Evolutionary conservation across 2,797 vertebrate genomes (phyloP).

Genomic region (Clangula hyemalis): DNA sequence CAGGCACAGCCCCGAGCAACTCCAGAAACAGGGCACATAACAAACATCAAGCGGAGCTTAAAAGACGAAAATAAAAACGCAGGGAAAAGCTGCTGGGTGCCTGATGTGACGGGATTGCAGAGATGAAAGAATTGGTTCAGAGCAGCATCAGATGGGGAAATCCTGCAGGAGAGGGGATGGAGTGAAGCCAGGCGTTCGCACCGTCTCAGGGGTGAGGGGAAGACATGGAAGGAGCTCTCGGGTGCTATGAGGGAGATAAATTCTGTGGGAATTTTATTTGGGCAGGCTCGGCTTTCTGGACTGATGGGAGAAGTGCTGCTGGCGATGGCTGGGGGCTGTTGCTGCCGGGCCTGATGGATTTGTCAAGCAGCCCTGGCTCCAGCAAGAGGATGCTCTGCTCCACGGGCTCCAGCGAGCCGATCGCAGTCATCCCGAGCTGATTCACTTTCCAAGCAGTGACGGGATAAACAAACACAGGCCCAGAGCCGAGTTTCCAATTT

Average conservation of each 20-base stretch:
- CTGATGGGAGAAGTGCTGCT: fast-evolving
- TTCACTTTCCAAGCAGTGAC: fast-evolving
- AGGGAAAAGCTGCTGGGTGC: neutral
- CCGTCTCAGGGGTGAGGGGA: fast-evolving
- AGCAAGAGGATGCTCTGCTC: neutral
- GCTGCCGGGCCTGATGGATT: neutral
- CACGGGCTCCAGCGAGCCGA: neutral
- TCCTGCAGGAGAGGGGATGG: fast-evolving
- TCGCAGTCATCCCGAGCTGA: fast-evolving
- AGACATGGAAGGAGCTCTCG: neutral
- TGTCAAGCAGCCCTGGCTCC: neutral
- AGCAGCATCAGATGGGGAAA: fast-evolving
- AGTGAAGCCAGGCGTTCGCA: neutral
- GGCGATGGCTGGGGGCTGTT: fast-evolving
- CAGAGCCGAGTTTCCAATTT: fast-evolving
- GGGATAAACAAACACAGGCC: neutral
- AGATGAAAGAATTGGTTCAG: neutral
- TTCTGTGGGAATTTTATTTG: neutral
- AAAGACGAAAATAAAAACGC: neutral
- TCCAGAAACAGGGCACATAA: neutral
- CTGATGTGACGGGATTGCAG: neutral
- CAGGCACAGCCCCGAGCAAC: neutral
- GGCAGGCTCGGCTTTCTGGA: neutral
- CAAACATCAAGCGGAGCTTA: neutral
- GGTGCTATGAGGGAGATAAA: neutral